phyloP scores from a whole-genome alignment of 2,113 vertebrate species.

The Ahaetulla prasina region DNA sequence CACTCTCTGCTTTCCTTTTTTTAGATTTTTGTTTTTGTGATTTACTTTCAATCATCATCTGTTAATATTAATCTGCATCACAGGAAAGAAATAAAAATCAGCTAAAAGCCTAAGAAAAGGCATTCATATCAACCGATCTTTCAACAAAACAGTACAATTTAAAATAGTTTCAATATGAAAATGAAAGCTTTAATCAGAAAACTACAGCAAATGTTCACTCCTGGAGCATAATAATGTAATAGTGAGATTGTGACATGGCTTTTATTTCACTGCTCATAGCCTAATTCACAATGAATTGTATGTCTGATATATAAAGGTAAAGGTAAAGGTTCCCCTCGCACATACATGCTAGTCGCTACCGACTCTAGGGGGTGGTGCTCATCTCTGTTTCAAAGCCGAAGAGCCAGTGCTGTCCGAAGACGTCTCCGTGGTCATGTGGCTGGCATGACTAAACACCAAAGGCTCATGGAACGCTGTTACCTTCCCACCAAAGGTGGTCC shows the following conservation, averaged over 20 bases:
- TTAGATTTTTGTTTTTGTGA: not conserved
- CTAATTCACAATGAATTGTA: not conserved
- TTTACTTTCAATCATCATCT: not conserved
- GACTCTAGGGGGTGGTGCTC: too few species aligned
- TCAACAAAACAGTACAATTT: not conserved
- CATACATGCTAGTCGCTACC: too few species aligned
- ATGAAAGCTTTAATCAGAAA: constrained; percentile 10
- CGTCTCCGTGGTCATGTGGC: too few species aligned
- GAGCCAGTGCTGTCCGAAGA: too few species aligned
- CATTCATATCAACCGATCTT: not conserved
- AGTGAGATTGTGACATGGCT: not conserved
- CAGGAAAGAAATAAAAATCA: constrained; percentile 4
- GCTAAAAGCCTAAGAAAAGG: not conserved
- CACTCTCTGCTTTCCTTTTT: not conserved
- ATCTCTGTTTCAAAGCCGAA: too few species aligned
- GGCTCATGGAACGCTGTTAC: too few species aligned
- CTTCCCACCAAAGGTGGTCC: too few species aligned
- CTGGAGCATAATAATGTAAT: constrained; percentile 1
- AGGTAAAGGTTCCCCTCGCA: too few species aligned
- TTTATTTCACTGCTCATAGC: not conserved
- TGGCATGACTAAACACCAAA: too few species aligned
- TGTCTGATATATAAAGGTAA: not conserved
- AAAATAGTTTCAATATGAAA: not conserved
- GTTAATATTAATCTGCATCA: not conserved
- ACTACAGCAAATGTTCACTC: constrained; percentile 6